Conservation (phyloP, 2,797 vertebrate genomes). For the Dendrocincla tyrannina region DNA sequence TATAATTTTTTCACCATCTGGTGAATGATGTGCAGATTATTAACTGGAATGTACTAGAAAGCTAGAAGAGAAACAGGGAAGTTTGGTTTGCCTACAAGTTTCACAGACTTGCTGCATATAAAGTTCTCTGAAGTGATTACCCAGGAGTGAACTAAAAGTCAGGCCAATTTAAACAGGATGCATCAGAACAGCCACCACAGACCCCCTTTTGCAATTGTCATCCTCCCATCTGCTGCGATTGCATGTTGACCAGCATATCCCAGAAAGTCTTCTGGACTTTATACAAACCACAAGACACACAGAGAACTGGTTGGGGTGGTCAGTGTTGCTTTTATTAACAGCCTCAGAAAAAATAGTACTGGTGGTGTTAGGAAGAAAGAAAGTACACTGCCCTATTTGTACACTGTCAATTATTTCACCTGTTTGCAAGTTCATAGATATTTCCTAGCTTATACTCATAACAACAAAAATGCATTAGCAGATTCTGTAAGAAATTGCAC, state of each 20-base stretch:
- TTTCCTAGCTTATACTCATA: not conserved
- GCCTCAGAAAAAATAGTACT: not conserved
- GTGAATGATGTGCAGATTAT: not conserved
- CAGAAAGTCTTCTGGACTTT: not conserved
- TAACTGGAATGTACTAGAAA: not conserved
- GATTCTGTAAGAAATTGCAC: not conserved
- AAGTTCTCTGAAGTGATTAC: not conserved
- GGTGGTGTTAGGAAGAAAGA: not conserved
- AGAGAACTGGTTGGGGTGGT: not conserved
- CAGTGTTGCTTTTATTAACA: not conserved
- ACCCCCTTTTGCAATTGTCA: not conserved
- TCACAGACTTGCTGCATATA: not conserved
- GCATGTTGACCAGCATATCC: not conserved
- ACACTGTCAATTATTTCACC: not conserved
- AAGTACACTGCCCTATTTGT: not conserved
- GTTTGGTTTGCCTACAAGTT: not conserved
- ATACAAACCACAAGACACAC: not conserved
- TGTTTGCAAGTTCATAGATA: not conserved
- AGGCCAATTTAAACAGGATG: slow-evolving; percentile 16
- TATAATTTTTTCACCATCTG: not conserved
- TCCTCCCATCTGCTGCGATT: not conserved
- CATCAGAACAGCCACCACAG: not conserved
- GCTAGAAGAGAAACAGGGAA: not conserved
- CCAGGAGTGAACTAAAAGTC: not conserved
- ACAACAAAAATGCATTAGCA: not conserved